phyloP scores from a whole-genome alignment of 2,888 invertebrate genomes.

The Drosophila histrio region DNA sequence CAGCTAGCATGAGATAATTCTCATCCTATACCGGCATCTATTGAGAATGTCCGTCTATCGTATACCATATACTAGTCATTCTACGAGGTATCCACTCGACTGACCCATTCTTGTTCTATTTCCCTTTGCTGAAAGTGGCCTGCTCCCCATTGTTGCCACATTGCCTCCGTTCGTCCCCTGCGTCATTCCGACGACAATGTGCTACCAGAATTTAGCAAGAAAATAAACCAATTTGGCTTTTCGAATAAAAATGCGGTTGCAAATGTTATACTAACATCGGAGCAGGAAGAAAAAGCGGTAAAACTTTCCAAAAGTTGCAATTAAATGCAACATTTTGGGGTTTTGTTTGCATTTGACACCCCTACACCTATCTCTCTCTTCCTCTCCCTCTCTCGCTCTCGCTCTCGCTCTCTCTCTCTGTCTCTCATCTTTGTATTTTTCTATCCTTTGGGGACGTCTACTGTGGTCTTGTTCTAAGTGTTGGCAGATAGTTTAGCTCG shows the following conservation, averaged over 20 bases:
- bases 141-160: neutral
- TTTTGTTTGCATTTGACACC: slow-evolving; percentile 24
- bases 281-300: slow-evolving; percentile 6
- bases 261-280: slow-evolving; percentile 31
- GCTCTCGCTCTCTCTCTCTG: neutral
- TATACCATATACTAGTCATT: neutral
- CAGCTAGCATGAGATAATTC: no score
- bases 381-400: neutral
- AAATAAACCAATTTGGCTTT: slow-evolving; percentile 67
- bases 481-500: slow-evolving; percentile 28
- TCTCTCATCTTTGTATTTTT: neutral
- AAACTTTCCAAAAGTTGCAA: slow-evolving; percentile 56
- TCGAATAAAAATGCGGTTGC: slow-evolving; percentile 41
- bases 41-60: no score
- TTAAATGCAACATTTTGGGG: slow-evolving; percentile 67
- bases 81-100: neutral
- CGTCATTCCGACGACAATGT: slow-evolving; percentile 20
- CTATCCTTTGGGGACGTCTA: neutral
- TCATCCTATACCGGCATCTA: no score
- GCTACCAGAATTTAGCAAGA: slow-evolving; percentile 45
- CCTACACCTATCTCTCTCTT: neutral
- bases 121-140: slow-evolving; percentile 9
- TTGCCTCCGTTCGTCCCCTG: neutral
- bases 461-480: slow-evolving; percentile 7
- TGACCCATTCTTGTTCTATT: neutral